Conservation (phyloP, 2,888 invertebrate species). For the Ferrisia virgata region DNA sequence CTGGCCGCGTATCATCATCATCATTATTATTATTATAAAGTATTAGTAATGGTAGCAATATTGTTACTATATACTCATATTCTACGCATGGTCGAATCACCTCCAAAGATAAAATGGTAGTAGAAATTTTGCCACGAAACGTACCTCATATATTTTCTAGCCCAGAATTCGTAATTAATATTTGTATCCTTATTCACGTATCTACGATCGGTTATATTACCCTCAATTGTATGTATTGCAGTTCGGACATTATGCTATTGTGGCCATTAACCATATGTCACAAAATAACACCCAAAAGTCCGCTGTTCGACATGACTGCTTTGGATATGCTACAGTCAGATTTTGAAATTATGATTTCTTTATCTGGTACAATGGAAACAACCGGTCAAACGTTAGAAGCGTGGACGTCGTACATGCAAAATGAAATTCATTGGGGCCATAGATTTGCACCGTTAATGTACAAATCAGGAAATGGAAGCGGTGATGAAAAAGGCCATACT, state of each 20-base stretch:
- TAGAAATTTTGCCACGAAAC: background rate
- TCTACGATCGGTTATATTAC: too few species aligned
- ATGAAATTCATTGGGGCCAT: constrained; percentile 80
- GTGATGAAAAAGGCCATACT: background rate
- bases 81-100: too few species aligned
- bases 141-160: background rate
- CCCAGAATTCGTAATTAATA: background rate
- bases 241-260: constrained; percentile 64
- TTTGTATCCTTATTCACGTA: background rate
- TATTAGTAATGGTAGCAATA: too few species aligned
- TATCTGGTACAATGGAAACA: constrained; percentile 76
- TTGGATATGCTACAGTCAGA: constrained; percentile 63
- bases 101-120: background rate
- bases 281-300: constrained; percentile 71
- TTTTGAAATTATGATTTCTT: constrained; percentile 61
- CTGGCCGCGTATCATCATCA: too few species aligned
- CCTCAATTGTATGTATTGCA: constrained; percentile 32
- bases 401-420: constrained; percentile 71
- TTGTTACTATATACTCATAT: too few species aligned
- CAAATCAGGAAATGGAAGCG: too few species aligned
- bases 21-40: too few species aligned
- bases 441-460: constrained; percentile 67
- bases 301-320: constrained; percentile 73
- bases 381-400: constrained; percentile 72
- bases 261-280: constrained; percentile 89